Conservation (phyloP, 2,888 invertebrate genomes). For the Daptonema setosum region DNA sequence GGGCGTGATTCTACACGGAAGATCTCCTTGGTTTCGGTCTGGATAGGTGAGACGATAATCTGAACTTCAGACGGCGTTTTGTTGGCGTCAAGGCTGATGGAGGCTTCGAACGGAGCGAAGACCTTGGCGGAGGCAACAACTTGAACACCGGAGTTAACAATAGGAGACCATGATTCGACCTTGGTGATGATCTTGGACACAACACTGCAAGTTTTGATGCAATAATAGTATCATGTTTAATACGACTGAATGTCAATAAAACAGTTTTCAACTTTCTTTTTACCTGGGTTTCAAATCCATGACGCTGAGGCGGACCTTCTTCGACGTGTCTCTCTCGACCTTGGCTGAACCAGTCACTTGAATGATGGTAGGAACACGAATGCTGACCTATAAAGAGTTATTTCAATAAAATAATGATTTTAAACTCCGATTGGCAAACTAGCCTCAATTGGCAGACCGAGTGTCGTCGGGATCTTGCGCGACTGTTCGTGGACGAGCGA, state of each 20-base stretch:
- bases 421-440: not conserved
- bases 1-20: slow-evolving; percentile 13
- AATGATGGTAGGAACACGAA: not conserved
- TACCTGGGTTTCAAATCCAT: not conserved
- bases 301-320: not conserved
- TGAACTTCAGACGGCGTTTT: slow-evolving; percentile 9
- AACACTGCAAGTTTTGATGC: slow-evolving; percentile 5
- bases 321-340: not conserved
- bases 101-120: slow-evolving; percentile 15
- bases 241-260: not conserved
- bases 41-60: slow-evolving; percentile 1
- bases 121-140: slow-evolving; percentile 12
- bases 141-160: slow-evolving; percentile 17
- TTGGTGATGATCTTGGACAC: slow-evolving; percentile 11
- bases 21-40: not conserved
- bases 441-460: slow-evolving; percentile 13
- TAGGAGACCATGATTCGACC: slow-evolving; percentile 12
- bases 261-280: not conserved
- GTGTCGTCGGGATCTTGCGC: slow-evolving; percentile 13
- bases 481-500: slow-evolving; percentile 7
- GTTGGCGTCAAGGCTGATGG: slow-evolving; percentile 8
- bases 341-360: not conserved
- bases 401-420: not conserved
- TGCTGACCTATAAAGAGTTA: not conserved
- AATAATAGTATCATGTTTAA: not conserved